Conservation (phyloP, 1,140 invertebrate species). For the Asbolus verrucosus region DNA sequence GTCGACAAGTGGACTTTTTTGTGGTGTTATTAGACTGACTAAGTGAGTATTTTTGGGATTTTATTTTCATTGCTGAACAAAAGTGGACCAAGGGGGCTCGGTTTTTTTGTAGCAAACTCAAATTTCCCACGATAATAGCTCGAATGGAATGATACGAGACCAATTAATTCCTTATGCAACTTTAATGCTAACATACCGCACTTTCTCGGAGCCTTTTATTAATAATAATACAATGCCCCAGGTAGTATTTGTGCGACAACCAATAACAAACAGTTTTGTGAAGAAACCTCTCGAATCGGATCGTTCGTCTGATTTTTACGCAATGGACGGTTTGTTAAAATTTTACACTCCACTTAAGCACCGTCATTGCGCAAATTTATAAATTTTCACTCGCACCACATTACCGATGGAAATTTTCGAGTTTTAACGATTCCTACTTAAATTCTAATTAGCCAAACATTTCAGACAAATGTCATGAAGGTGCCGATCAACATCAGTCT, state of each 20-base stretch:
- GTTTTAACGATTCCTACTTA: too few relatives aligned
- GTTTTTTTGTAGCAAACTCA: too few relatives aligned
- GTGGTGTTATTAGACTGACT: background rate
- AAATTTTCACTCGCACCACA: too few relatives aligned
- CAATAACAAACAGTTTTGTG: background rate
- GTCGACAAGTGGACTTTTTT: background rate
- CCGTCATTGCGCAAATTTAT: too few relatives aligned
- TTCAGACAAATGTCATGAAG: slow-evolving; percentile 25
- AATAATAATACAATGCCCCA: slow-evolving; percentile 15
- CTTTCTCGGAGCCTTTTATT: slow-evolving; percentile 25
- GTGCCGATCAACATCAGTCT: slow-evolving; percentile 24
- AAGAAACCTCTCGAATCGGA: background rate
- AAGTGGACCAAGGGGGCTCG: too few relatives aligned
- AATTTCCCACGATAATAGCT: too few relatives aligned
- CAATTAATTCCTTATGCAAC: slow-evolving; percentile 26
- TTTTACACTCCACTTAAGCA: too few relatives aligned
- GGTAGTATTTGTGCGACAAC: slow-evolving; percentile 31
- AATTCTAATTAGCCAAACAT: too few relatives aligned
- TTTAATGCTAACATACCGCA: slow-evolving; percentile 10
- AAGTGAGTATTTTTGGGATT: slow-evolving; percentile 15
- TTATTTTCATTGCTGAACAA: background rate
- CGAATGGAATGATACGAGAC: too few relatives aligned
- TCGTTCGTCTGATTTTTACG: slow-evolving; percentile 10
- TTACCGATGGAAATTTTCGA: too few relatives aligned
- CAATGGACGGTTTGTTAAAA: too few relatives aligned